A percentile compares a stretch with the other conserved stretches of the same genome.
Evolutionary conservation across 2,797 vertebrate species (phyloP).

Genomic region (Pogonophryne albipinna): DNA sequence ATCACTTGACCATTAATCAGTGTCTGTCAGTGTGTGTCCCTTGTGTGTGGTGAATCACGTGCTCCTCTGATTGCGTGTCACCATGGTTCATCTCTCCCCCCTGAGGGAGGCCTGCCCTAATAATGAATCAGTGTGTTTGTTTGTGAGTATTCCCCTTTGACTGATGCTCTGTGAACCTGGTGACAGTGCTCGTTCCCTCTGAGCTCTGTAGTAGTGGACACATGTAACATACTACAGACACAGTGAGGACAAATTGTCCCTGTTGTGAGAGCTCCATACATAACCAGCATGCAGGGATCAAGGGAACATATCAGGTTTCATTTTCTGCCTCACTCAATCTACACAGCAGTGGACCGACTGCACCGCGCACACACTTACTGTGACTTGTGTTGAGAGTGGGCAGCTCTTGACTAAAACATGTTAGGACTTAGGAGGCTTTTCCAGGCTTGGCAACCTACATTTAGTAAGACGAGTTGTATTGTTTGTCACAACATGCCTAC

Average conservation of each 20-base stretch:
- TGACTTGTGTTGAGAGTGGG: not conserved
- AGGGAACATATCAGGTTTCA: slow-evolving; percentile 34
- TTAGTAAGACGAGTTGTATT: not conserved
- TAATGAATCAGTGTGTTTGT: slow-evolving; percentile 15
- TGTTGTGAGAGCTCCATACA: not conserved
- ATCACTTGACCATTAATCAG: slow-evolving; percentile 11
- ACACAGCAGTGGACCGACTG: slow-evolving; percentile 19
- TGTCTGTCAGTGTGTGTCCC: not conserved
- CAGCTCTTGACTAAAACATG: not conserved
- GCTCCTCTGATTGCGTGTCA: slow-evolving; percentile 29
- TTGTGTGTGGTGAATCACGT: slow-evolving; percentile 12
- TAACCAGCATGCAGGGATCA: slow-evolving; percentile 13
- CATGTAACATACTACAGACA: not conserved
- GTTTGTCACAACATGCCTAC: not conserved
- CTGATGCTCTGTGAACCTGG: not conserved
- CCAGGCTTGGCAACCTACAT: not conserved
- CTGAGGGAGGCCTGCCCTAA: slow-evolving; percentile 3
- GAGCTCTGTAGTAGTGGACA: not conserved
- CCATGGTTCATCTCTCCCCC: slow-evolving; percentile 43
- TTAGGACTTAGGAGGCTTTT: not conserved
- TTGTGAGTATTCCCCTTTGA: slow-evolving; percentile 23
- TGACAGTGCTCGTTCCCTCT: not conserved
- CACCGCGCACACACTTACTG: slow-evolving; percentile 1
- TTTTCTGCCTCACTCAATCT: slow-evolving; percentile 13
- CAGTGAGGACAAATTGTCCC: not conserved